Percentiles rank a stretch among this genome's conserved stretches.
Evolutionary conservation across 2,113 vertebrate species (phyloP).

Genomic region (Tringa solitaria): DNA sequence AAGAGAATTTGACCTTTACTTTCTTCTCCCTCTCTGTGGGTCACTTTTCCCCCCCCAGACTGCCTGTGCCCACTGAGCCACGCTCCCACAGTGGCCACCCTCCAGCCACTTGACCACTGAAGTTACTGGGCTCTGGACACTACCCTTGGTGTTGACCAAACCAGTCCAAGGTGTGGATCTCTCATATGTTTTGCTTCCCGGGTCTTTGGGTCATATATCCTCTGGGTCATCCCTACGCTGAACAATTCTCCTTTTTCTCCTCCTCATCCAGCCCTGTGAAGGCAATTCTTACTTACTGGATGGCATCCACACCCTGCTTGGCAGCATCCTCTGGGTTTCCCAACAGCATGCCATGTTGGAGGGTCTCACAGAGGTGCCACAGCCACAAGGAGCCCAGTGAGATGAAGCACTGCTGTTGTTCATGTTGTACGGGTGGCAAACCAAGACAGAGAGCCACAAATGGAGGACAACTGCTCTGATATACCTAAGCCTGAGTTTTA

Average conservation of each 20-base stretch:
- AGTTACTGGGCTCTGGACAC: accelerated
- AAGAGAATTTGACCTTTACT: neutral
- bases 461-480: neutral
- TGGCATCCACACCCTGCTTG: neutral
- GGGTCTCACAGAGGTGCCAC: accelerated
- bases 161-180: neutral
- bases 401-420: neutral
- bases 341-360: accelerated
- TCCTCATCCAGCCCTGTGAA: neutral
- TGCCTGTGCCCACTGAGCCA: neutral
- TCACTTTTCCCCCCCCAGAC: neutral
- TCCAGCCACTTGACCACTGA: neutral
- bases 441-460: neutral
- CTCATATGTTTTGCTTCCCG: neutral
- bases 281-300: neutral
- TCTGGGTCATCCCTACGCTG: neutral
- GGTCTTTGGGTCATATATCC: neutral
- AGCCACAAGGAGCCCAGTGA: accelerated
- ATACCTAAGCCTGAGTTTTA: neutral
- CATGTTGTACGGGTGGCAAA: accelerated
- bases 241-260: neutral
- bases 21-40: neutral
- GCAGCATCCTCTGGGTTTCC: neutral
- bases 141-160: neutral
- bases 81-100: neutral